phyloP scores from a whole-genome alignment of 2,888 invertebrate genomes.

The Hydraecia micacea region DNA sequence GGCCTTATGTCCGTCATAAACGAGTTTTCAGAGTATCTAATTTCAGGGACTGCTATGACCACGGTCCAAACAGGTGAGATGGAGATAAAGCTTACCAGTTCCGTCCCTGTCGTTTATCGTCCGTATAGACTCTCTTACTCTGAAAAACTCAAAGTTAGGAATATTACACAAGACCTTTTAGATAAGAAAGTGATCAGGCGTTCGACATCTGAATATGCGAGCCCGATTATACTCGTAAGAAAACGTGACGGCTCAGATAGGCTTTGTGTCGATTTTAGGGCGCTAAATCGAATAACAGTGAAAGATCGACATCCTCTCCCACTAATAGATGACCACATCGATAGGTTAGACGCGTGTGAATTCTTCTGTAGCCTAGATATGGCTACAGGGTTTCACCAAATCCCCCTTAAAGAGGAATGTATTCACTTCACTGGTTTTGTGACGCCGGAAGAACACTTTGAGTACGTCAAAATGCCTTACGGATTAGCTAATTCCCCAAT shows the following conservation, averaged over 20 bases:
- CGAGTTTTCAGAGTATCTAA: constrained; percentile 52
- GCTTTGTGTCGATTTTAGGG: constrained; percentile 60
- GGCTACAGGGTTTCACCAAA: too few relatives aligned
- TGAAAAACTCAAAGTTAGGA: constrained; percentile 47
- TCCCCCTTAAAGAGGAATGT: too few relatives aligned
- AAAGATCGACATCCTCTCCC: constrained; percentile 51
- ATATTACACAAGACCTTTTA: constrained; percentile 58
- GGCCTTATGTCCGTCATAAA: constrained; percentile 32
- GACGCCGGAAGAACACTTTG: too few relatives aligned
- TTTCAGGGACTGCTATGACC: constrained; percentile 59
- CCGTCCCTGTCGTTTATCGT: constrained; percentile 56
- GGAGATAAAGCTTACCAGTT: constrained; percentile 56
- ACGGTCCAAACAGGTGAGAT: constrained; percentile 65
- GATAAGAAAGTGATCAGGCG: constrained; percentile 58
- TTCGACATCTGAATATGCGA: constrained; percentile 50
- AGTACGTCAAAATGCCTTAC: too few relatives aligned
- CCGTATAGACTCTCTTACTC: constrained; percentile 59
- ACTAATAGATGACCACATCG: constrained; percentile 21
- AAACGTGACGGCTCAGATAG: constrained; percentile 61
- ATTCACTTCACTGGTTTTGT: too few relatives aligned
- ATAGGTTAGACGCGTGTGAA: background rate
- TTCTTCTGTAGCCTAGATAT: background rate
- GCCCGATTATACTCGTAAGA: constrained; percentile 50
- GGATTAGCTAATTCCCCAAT: too few relatives aligned
- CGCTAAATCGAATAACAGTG: constrained; percentile 55